Evolutionary conservation across 2,888 invertebrate species (phyloP).

Genomic region (Cerastoderma edule): DNA sequence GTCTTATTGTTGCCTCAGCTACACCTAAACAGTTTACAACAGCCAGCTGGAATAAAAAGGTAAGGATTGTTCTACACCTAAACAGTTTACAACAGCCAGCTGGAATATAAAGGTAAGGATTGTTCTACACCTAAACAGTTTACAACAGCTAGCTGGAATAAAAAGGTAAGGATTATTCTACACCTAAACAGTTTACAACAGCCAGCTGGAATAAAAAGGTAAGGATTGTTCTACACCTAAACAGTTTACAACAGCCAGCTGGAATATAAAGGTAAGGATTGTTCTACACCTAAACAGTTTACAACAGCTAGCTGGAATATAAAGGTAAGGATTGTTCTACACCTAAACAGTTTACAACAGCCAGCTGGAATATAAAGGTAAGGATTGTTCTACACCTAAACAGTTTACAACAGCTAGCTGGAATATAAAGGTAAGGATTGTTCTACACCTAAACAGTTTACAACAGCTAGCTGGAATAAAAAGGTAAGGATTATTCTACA

Average conservation of each 20-base stretch:
- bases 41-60: constrained; percentile 83
- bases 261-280: constrained; percentile 82
- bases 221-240: too few relatives aligned
- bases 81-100: constrained; percentile 75
- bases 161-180: constrained; percentile 78
- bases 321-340: too few relatives aligned
- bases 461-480: constrained; percentile 82
- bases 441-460: constrained; percentile 68
- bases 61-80: too few relatives aligned
- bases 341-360: constrained; percentile 70
- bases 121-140: constrained; percentile 68
- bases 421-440: constrained; percentile 82
- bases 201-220: constrained; percentile 83
- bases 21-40: constrained; percentile 66
- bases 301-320: constrained; percentile 82
- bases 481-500: too few relatives aligned
- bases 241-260: constrained; percentile 76
- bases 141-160: constrained; percentile 82
- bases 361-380: constrained; percentile 83
- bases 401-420: constrained; percentile 78
- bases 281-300: constrained; percentile 68
- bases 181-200: constrained; percentile 68
- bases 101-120: constrained; percentile 82
- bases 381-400: too few relatives aligned
- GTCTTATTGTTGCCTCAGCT: constrained; percentile 75